Conservation (phyloP, 2,113 vertebrate species). For the Corythaeola cristata region DNA sequence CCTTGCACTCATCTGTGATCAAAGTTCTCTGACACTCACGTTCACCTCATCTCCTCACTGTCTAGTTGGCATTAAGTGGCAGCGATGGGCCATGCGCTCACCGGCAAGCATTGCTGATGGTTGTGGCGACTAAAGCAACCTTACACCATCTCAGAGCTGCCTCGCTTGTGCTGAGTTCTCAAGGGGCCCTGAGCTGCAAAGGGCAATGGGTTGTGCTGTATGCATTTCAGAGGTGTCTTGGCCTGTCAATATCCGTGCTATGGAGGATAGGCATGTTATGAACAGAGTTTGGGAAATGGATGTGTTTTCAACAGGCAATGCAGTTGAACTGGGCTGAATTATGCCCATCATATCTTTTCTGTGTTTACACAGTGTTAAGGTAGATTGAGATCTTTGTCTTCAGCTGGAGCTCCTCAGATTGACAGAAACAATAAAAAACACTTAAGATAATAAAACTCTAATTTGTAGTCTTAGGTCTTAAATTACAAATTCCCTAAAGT, state of each 20-base stretch:
- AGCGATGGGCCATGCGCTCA: rapidly evolving
- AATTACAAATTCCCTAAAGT: background rate
- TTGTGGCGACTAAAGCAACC: background rate
- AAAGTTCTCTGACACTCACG: rapidly evolving
- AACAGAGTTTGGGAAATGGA: background rate
- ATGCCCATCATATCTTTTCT: background rate
- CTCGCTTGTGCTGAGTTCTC: rapidly evolving
- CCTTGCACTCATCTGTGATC: too few relatives aligned
- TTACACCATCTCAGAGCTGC: rapidly evolving
- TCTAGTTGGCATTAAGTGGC: rapidly evolving
- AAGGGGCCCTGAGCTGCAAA: background rate
- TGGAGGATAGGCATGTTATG: rapidly evolving
- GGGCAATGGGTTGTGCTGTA: background rate
- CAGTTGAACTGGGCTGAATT: background rate
- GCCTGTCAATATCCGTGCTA: rapidly evolving
- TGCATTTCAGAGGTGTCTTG: background rate
- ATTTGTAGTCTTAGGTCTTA: background rate
- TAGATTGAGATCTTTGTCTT: background rate
- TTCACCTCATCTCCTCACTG: background rate
- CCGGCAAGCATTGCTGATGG: background rate
- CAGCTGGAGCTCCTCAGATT: background rate
- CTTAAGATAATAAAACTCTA: background rate
- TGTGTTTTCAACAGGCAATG: background rate
- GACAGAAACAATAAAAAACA: background rate
- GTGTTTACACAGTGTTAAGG: background rate